Conservation (phyloP, 2,113 vertebrate genomes). For the Phylloscopus whistleri region DNA sequence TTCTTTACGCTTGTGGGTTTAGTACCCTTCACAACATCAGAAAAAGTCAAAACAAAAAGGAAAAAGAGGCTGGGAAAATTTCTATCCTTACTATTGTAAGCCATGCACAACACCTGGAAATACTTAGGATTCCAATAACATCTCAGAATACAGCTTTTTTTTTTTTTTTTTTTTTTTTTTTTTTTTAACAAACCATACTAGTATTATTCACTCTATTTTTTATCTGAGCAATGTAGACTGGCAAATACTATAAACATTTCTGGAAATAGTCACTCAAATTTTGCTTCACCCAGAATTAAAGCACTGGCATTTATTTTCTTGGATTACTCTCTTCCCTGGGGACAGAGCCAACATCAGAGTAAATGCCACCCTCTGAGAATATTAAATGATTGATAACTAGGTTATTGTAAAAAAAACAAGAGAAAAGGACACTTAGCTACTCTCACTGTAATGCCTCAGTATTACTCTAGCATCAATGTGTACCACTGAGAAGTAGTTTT, state of each 20-base stretch:
- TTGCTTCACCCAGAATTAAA: neutral
- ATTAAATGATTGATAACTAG: neutral
- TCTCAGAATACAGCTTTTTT: neutral
- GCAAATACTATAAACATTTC: neutral
- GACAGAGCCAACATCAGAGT: neutral
- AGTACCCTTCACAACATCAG: neutral
- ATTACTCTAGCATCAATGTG: neutral
- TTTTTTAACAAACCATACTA: neutral
- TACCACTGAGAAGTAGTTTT: neutral
- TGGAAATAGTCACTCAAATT: neutral
- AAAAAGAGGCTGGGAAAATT: neutral
- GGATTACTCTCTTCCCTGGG: neutral
- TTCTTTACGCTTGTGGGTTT: neutral
- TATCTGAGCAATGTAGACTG: neutral
- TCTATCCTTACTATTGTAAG: neutral
- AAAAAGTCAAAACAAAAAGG: neutral
- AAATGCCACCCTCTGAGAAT: neutral
- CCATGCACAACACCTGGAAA: constrained; percentile 30
- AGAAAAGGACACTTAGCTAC: neutral
- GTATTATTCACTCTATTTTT: neutral
- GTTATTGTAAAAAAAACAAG: neutral
- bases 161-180: neutral
- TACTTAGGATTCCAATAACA: neutral
- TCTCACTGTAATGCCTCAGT: neutral
- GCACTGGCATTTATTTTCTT: neutral